These are phyloP conservation scores for Rhinogobio ventralis DNA, from an alignment of 2,797 vertebrate species.

Conservation along the genomic window DNA sequence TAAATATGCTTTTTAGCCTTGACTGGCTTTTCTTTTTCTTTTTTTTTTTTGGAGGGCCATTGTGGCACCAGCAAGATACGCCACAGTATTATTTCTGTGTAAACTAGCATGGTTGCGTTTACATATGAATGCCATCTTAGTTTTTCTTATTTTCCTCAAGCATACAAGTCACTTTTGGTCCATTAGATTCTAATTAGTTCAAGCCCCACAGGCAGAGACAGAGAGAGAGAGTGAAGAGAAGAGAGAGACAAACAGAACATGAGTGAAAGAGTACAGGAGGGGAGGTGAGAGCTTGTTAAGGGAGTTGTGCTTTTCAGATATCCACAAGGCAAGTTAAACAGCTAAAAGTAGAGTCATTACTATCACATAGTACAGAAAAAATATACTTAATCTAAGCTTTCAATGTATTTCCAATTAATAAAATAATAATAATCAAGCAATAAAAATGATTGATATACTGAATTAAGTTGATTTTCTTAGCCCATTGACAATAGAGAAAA, in stretches of 20 bases:
- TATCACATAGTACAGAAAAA: not conserved
- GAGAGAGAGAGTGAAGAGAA: not conserved
- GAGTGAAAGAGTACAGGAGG: constrained; percentile 17
- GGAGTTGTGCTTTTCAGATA: not conserved
- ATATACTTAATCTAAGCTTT: not conserved
- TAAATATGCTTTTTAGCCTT: constrained; percentile 85
- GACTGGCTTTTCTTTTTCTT: constrained; percentile 60
- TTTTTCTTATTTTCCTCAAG: constrained; percentile 81
- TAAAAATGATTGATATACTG: not conserved
- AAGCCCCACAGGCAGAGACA: constrained; percentile 75
- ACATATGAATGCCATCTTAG: constrained; percentile 80
- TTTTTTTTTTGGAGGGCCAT: constrained; percentile 60
- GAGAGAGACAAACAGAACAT: constrained; percentile 51
- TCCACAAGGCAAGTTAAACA: constrained; percentile 10
- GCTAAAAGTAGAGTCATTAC: not conserved
- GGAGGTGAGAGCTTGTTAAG: constrained; percentile 8
- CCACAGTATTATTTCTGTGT: constrained; percentile 74
- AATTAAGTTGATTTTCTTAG: not conserved
- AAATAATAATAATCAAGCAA: not conserved
- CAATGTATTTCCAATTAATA: not conserved
- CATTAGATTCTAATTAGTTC: constrained; percentile 84
- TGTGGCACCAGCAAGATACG: constrained; percentile 69
- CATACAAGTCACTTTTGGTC: constrained; percentile 81
- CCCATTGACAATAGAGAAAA: not conserved
- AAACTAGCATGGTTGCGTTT: constrained; percentile 78